Evolutionary conservation across 2,113 vertebrate genomes (phyloP).

Genomic region (Carassius auratus): DNA sequence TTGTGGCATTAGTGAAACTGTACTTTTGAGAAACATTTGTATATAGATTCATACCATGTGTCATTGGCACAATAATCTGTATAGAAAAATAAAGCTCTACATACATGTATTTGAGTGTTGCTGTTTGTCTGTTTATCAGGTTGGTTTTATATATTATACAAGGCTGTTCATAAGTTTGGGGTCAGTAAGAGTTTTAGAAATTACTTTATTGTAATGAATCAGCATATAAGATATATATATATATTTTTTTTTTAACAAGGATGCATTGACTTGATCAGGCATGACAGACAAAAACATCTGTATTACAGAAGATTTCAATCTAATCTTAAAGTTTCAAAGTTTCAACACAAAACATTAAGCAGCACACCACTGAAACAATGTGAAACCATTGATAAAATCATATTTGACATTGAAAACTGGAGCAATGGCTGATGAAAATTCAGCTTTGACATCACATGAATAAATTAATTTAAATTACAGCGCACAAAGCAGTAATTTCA

Average conservation of each 20-base stretch:
- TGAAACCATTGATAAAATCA: background rate
- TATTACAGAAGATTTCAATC: no score
- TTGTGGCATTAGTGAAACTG: conserved; percentile 37
- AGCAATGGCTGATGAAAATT: background rate
- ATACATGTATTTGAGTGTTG: background rate
- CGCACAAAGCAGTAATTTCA: background rate
- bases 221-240: no score
- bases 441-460: background rate
- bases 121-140: conserved; percentile 2
- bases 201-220: background rate
- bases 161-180: background rate
- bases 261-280: background rate
- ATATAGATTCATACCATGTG: conserved; percentile 16
- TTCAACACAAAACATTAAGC: background rate
- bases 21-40: conserved; percentile 35
- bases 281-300: no score
- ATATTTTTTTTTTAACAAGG: no score
- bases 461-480: background rate
- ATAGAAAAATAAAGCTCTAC: conserved; percentile 15
- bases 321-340: background rate
- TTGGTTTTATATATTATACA: background rate
- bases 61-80: conserved; percentile 33
- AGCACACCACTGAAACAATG: background rate
- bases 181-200: background rate
- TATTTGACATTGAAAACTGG: background rate